Evolutionary conservation across 2,888 invertebrate genomes (phyloP), one percentile per base, ranked within the genome.

Genomic region (Brachyptera putata): DNA sequence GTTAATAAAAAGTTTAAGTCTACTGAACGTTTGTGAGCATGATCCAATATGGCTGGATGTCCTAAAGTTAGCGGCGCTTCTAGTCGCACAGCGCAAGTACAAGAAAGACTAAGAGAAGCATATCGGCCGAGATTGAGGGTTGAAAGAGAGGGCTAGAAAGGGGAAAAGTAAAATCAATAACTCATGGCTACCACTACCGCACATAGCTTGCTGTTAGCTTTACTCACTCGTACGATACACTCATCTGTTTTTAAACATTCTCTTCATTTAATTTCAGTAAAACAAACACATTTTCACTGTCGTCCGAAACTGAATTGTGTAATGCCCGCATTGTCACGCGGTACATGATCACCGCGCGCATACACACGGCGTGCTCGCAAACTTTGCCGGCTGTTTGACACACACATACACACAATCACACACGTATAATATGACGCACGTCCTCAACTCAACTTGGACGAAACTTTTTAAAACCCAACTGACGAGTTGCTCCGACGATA

Each of bases 101-200:
- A 43, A 11, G 22, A 53, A 16, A 34, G 53, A 53, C 53, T 53
- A 53, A 53, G 53, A 53, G 53, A 34, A 53, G 24, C 53, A 36
- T 34, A 53, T 53, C 34, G 53, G 36, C 11, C 43, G 18, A 36
- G 53, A 34, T 34, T 36, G 14, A 16, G 53, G 53, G 36, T 22
- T 50, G 41, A 26, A 53, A 34, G 26, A 41, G 55, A 55, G 26
- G 60, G 50, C 9, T 26, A 25, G 49, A 49, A 57, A 60, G 22
- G 43, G 50, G 57, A 58, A 49, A 58, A 56, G 61, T 50, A 62
- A 62, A 62, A 62, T 62, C 61, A 62, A 62, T 62, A 62, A 62
- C 61, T 62, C 61, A 62, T 62, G 61, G 61, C 61, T 62, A 62
- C 61, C 61, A 58, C 61, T 37, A 55, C 58, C 48, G 26, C 21